Base-by-base conservation (phyloP, 2,888 invertebrate genomes). In the Drosophila neutralis region DNA sequence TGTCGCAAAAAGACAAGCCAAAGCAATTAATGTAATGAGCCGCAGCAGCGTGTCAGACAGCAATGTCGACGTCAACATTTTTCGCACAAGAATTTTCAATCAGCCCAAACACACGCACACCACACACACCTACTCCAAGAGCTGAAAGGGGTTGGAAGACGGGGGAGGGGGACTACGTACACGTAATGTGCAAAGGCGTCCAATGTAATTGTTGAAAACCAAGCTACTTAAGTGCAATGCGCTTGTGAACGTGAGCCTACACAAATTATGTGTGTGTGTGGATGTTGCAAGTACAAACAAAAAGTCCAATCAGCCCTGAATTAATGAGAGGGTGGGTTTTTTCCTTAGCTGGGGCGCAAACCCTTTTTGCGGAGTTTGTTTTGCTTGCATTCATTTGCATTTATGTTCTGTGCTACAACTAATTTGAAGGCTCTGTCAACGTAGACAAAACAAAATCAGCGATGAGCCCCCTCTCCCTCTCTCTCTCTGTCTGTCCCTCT, bases 11-110 rank as follows among this genome's bases (percentile, higher is more conserved):
- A 87, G 85, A 86, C 85, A 86, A 86, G 89, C 85, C 85, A 86
- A 86, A 86, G 90, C 87, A 87, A 87, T 87, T 87, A 87, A 87
- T 87, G 87, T 90, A 87, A 87, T 87, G 90, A 87, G 90, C 88
- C 75, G 88, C 86, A 76, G 88, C 90, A 74, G 79, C 88, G 78
- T 85, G 89, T 89, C 88, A 78, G 82, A 59, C 73, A 62, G 70
- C 75, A 77, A 74, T 73, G 80, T 82, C 89, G 87, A 86, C 89
- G 87, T 84, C 87, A 82, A 84, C 87, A 89, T 89, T 89, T 89
- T 89, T 84, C 45, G 89, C 86, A 86, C 86, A 86, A 86, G 89
- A 86, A 86, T 86, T 86, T 86, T 86, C 85, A 86, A 86, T 90
- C 90, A 87, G 77, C 81, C 80, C 68, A 67, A 72, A 80, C 27